A percentile compares a stretch with the other conserved stretches of the same genome.
phyloP scores from a whole-genome alignment of 2,797 vertebrate species.

The Hyperoplus lanceolatus region DNA sequence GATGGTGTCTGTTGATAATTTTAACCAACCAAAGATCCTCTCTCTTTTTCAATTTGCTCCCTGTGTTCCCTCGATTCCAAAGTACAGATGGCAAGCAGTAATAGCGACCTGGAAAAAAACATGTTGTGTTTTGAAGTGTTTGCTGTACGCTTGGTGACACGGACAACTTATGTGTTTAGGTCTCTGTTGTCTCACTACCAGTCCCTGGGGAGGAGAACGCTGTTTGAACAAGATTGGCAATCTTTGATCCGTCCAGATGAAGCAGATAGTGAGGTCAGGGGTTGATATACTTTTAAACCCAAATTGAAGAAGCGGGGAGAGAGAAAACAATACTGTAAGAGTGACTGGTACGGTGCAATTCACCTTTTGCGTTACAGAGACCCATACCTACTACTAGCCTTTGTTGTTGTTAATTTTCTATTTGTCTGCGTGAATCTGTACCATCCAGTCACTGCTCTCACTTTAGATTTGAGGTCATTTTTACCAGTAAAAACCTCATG shows the following conservation, averaged over 20 bases:
- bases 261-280: conserved; percentile 61
- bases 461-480: conserved; percentile 74
- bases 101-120: conserved; percentile 31
- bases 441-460: conserved; percentile 31
- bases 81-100: conserved; percentile 42
- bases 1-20: conserved; percentile 56
- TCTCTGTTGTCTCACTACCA: conserved; percentile 34
- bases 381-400: too few relatives aligned
- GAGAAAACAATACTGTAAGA: conserved; percentile 13
- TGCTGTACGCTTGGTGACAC: conserved; percentile 32
- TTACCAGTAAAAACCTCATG: conserved; percentile 61
- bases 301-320: conserved; percentile 28
- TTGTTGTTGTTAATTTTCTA: too few relatives aligned
- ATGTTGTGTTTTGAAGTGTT: conserved; percentile 47
- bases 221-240: conserved; percentile 71
- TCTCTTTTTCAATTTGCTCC: conserved; percentile 69
- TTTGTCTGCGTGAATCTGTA: too few relatives aligned
- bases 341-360: background rate
- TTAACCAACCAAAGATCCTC: conserved; percentile 41
- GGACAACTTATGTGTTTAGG: conserved; percentile 30
- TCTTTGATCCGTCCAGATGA: conserved; percentile 69
- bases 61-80: conserved; percentile 25
- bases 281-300: conserved; percentile 54
- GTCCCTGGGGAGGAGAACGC: conserved; percentile 41
- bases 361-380: too few relatives aligned